Evolutionary conservation across 2,113 vertebrate species (phyloP).

Genomic region (Euleptes europaea): DNA sequence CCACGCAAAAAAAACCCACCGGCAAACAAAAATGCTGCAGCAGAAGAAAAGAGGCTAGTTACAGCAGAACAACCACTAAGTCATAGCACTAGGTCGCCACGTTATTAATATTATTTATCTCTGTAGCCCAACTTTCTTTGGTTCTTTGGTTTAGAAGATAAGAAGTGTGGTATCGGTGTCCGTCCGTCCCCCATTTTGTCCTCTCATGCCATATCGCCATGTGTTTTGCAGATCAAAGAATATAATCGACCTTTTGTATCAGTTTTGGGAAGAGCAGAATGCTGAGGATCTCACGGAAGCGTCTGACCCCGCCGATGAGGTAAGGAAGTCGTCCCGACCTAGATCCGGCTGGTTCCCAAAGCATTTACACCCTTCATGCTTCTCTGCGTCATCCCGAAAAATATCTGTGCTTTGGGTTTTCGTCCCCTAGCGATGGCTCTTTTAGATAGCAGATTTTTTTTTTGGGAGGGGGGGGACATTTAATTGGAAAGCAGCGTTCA

Average conservation of each 20-base stretch:
- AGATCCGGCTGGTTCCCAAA: not conserved
- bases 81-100: too few relatives aligned
- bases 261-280: conserved; percentile 88
- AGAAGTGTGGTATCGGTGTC: too few relatives aligned
- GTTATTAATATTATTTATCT: too few relatives aligned
- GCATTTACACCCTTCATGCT: not conserved
- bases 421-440: not conserved
- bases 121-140: too few relatives aligned
- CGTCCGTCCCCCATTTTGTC: not conserved
- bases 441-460: too few relatives aligned
- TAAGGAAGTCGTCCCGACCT: conserved; percentile 46
- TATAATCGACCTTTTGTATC: conserved; percentile 86
- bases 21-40: too few relatives aligned
- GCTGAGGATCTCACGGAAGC: conserved; percentile 76
- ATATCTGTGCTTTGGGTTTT: not conserved
- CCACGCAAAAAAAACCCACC: too few relatives aligned
- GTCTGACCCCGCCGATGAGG: conserved; percentile 73
- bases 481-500: not conserved
- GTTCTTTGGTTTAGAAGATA: too few relatives aligned
- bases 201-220: not conserved
- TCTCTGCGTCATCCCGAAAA: not conserved
- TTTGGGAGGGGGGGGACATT: too few relatives aligned
- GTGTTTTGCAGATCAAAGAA: conserved; percentile 82
- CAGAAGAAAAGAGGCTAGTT: too few relatives aligned
- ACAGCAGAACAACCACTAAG: too few relatives aligned